phyloP scores from a whole-genome alignment of 2,797 vertebrate species.

The Lepilemur septentrionalis region DNA sequence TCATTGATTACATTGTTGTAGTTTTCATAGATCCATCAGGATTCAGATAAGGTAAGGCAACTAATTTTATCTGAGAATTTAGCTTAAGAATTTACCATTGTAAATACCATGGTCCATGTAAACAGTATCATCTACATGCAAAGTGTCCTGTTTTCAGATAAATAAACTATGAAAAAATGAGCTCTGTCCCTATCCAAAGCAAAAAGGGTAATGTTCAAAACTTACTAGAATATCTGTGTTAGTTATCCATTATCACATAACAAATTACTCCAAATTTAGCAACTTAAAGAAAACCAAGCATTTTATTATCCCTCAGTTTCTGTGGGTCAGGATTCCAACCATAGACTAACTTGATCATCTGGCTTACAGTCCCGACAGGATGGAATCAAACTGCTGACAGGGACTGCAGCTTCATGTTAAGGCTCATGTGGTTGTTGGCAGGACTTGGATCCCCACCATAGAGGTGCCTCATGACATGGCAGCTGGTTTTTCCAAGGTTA shows the following conservation, averaged over 20 bases:
- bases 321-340: background rate
- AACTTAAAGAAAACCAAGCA: background rate
- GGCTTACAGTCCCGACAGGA: background rate
- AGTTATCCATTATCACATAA: background rate
- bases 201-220: background rate
- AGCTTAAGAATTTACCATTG: background rate
- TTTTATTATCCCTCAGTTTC: background rate
- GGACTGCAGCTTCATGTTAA: background rate
- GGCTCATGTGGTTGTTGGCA: too few relatives aligned
- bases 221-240: background rate
- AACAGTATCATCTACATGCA: background rate
- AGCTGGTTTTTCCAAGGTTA: background rate
- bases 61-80: background rate
- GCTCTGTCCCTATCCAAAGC: background rate
- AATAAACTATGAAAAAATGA: background rate
- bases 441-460: background rate
- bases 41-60: background rate
- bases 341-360: background rate
- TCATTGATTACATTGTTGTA: background rate
- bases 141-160: background rate
- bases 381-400: background rate
- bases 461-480: background rate
- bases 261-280: background rate
- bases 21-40: background rate
- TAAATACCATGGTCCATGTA: background rate